Conservation (phyloP, 2,888 invertebrate species). For the Dynastes tityus region DNA sequence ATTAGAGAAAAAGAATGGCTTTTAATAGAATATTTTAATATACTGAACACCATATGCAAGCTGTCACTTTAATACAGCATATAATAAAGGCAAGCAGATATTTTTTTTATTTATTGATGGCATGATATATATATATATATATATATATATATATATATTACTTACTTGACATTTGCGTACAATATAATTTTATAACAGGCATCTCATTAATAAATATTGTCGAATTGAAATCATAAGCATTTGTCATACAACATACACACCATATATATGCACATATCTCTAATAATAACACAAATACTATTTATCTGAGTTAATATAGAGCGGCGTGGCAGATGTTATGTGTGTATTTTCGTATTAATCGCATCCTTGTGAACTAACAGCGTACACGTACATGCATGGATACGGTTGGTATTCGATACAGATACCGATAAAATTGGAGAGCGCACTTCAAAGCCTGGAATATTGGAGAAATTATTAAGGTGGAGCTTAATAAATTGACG, state of each 20-base stretch:
- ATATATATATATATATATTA: not conserved
- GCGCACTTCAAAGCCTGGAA: not conserved
- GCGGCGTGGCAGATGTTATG: slow-evolving; percentile 19
- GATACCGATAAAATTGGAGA: slow-evolving; percentile 12
- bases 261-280: not conserved
- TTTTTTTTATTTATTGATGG: not conserved
- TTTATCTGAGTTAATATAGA: slow-evolving; percentile 32
- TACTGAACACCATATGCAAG: too few relatives aligned
- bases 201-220: slow-evolving; percentile 15
- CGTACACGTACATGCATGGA: not conserved
- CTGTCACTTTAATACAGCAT: not conserved
- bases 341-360: slow-evolving; percentile 31
- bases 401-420: slow-evolving; percentile 21
- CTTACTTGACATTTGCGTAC: not conserved
- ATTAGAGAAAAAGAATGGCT: too few relatives aligned
- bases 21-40: too few relatives aligned
- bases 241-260: not conserved
- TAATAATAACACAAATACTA: slow-evolving; percentile 17
- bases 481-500: too few relatives aligned
- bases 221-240: slow-evolving; percentile 14
- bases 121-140: not conserved
- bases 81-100: not conserved
- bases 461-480: not conserved
- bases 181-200: slow-evolving; percentile 3
- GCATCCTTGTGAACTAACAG: slow-evolving; percentile 4